Percentiles rank a stretch among this genome's conserved stretches.
Conservation (phyloP, 2,888 invertebrate species). For the Apodemia mormo region DNA sequence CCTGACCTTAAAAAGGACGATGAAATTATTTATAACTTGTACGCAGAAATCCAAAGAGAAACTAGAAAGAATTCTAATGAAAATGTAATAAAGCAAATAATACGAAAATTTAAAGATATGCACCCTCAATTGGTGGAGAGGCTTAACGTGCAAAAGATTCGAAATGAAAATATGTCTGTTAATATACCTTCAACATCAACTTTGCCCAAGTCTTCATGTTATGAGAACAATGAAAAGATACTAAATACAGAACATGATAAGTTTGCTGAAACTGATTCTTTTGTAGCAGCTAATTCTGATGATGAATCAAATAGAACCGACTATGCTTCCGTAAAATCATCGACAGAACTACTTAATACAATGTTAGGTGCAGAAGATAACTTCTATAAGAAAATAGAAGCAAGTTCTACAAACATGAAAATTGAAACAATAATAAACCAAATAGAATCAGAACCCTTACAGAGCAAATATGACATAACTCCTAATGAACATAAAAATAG, state of each 20-base stretch:
- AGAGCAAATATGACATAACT: not conserved
- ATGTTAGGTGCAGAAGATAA: conserved; percentile 21
- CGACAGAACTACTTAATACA: conserved; percentile 38
- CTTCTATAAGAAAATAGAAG: not conserved
- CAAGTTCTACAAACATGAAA: not conserved
- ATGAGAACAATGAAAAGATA: not conserved
- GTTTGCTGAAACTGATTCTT: not conserved
- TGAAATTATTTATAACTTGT: conserved; percentile 56
- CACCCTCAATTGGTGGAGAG: conserved; percentile 53
- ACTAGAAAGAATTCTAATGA: conserved; percentile 45
- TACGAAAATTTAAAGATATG: conserved; percentile 57
- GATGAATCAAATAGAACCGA: conserved; percentile 23
- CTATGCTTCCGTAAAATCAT: conserved; percentile 34
- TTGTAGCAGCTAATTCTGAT: conserved; percentile 22
- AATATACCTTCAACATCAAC: not conserved
- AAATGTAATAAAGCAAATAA: conserved; percentile 43
- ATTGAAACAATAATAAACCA: not conserved
- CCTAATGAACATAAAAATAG: not conserved
- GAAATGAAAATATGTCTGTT: conserved; percentile 8
- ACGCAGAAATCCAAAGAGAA: conserved; percentile 58
- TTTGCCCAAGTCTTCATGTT: not conserved
- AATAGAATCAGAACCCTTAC: not conserved
- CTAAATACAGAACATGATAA: not conserved
- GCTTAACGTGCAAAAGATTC: conserved; percentile 43
- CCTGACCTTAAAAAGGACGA: conserved; percentile 32